Conservation (phyloP, 92 coral and sea anemone genomes). For the Heliopora coerulea region DNA sequence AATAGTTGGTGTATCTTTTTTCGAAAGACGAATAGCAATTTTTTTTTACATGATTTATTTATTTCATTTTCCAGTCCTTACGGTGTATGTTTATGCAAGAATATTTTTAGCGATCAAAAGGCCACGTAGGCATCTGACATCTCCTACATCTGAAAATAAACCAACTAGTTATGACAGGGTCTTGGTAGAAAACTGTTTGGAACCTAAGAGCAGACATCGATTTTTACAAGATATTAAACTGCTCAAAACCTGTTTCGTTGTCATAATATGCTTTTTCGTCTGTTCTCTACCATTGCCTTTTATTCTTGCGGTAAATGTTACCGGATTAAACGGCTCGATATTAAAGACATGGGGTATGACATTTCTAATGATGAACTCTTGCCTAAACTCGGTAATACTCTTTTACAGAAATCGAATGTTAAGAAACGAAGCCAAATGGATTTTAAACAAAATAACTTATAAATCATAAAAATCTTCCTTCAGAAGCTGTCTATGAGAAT, state of each 20-base stretch:
- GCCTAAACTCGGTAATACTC: conserved; percentile 16
- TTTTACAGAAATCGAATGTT: conserved; percentile 19
- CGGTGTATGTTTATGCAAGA: background rate
- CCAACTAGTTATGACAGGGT: too few species aligned
- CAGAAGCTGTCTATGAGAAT: too few species aligned
- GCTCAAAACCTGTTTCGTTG: conserved; percentile 13
- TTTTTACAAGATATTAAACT: conserved; percentile 7
- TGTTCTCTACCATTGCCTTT: conserved; percentile 13
- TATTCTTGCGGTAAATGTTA: background rate
- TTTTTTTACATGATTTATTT: background rate
- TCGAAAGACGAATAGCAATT: background rate
- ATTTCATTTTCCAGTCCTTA: background rate
- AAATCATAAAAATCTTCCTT: too few species aligned
- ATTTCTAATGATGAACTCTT: conserved; percentile 3
- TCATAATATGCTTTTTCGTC: background rate
- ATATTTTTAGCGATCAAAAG: background rate
- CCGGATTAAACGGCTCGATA: background rate
- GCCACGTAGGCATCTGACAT: background rate
- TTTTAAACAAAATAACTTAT: background rate
- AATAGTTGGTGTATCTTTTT: background rate
- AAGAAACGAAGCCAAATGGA: conserved; percentile 1
- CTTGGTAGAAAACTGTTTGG: background rate
- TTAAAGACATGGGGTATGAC: conserved; percentile 3
- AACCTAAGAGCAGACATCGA: background rate
- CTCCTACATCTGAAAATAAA: too few species aligned